phyloP scores from a whole-genome alignment of 2,113 vertebrate genomes.

The Microcebus murinus region DNA sequence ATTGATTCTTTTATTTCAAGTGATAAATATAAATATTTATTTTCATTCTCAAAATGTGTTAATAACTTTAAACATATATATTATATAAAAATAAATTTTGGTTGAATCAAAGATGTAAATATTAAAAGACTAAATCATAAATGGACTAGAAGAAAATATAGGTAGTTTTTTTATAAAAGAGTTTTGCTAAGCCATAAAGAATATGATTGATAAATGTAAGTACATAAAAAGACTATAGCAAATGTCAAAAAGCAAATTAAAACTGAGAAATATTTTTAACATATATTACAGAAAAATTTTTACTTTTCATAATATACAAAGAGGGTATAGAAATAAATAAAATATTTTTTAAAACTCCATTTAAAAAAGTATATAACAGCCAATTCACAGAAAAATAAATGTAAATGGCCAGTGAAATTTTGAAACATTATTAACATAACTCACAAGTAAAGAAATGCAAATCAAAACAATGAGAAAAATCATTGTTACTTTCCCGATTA shows the following conservation, averaged over 20 bases:
- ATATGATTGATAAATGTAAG: background rate
- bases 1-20: background rate
- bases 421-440: background rate
- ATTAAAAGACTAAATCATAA: conserved; percentile 28
- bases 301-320: background rate
- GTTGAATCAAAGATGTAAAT: background rate
- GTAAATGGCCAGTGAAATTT: background rate
- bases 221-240: background rate
- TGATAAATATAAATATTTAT: conserved; percentile 4
- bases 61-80: background rate
- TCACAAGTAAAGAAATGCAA: background rate
- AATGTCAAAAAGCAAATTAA: conserved; percentile 10
- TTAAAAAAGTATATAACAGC: background rate
- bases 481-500: conserved; percentile 23
- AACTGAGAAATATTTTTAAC: background rate
- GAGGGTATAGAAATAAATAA: background rate
- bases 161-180: background rate
- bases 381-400: background rate
- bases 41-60: background rate
- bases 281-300: background rate
- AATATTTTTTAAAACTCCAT: background rate
- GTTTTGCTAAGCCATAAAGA: background rate
- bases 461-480: conserved; percentile 23
- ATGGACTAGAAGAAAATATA: conserved; percentile 42
- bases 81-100: background rate